These are phyloP conservation scores for Synanthedon tipuliformis DNA, from an alignment of 2,888 invertebrate genomes.

Conservation along the genomic window DNA sequence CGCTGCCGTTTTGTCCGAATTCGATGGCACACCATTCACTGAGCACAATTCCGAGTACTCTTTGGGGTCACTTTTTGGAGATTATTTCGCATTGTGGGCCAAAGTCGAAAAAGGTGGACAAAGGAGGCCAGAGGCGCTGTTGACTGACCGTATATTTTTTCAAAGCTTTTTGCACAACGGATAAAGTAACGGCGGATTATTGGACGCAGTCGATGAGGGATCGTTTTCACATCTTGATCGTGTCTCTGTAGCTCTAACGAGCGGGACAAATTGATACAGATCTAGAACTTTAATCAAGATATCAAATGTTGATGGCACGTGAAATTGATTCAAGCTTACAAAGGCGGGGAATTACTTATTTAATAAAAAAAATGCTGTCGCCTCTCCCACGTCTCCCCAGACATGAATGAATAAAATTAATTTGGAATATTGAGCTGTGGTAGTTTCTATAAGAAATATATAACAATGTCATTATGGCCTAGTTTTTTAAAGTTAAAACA, in stretches of 20 bases:
- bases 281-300: conserved; percentile 26
- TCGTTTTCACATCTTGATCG: conserved; percentile 45
- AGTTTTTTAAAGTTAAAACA: no score
- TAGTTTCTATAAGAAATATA: no score
- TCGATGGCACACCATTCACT: conserved; percentile 33
- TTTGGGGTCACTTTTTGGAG: conserved; percentile 70
- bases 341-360: no score
- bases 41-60: conserved; percentile 42
- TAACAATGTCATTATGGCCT: no score
- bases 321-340: conserved; percentile 32
- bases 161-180: conserved; percentile 24
- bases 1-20: conserved; percentile 28
- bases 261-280: conserved; percentile 16
- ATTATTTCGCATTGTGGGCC: conserved; percentile 54
- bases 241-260: conserved; percentile 10
- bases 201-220: conserved; percentile 13
- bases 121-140: conserved; percentile 40
- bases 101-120: conserved; percentile 51
- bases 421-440: no score
- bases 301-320: conserved; percentile 30
- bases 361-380: no score
- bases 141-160: conserved; percentile 48
- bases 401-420: no score
- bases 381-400: no score
- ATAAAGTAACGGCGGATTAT: conserved; percentile 31